Percentiles rank a stretch among this genome's conserved stretches.
Evolutionary conservation across 2,888 invertebrate species (phyloP).

Genomic region (Agonopterix arenella): DNA sequence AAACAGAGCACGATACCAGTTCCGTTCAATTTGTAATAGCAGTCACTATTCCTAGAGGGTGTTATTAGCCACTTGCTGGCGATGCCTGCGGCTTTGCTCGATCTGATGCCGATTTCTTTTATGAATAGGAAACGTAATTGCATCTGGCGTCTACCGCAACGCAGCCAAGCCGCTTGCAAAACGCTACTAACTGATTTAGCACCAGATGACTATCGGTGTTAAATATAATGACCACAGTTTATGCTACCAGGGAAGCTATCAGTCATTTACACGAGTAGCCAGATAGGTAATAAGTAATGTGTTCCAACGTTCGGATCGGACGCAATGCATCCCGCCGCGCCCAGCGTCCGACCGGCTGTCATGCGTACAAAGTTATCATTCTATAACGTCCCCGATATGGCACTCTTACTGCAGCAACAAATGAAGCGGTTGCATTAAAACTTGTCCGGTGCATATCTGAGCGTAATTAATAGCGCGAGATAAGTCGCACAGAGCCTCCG

Average conservation of each 20-base stretch:
- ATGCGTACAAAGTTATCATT: constrained; percentile 59
- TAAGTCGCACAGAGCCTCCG: constrained; percentile 58
- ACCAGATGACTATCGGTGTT: constrained; percentile 49
- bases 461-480: constrained; percentile 72
- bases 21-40: constrained; percentile 65
- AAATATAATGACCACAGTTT: constrained; percentile 42
- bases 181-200: constrained; percentile 46
- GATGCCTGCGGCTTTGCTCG: constrained; percentile 52
- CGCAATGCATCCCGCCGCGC: constrained; percentile 13
- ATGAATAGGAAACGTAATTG: constrained; percentile 64
- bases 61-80: constrained; percentile 60
- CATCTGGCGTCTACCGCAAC: constrained; percentile 37
- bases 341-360: constrained; percentile 35
- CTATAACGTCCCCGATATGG: constrained; percentile 63
- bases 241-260: constrained; percentile 34
- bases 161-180: constrained; percentile 45
- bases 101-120: constrained; percentile 68
- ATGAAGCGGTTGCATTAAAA: constrained; percentile 76
- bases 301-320: constrained; percentile 15
- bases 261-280: constrained; percentile 34
- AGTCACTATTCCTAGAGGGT: constrained; percentile 59
- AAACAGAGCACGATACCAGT: constrained; percentile 55
- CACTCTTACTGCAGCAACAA: constrained; percentile 60
- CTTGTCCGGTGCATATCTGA: constrained; percentile 69
- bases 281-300: constrained; percentile 22